Percentiles rank a stretch among this genome's conserved stretches.
Evolutionary conservation across 1,140 invertebrate genomes (phyloP).

Genomic region (Platyura marginata): DNA sequence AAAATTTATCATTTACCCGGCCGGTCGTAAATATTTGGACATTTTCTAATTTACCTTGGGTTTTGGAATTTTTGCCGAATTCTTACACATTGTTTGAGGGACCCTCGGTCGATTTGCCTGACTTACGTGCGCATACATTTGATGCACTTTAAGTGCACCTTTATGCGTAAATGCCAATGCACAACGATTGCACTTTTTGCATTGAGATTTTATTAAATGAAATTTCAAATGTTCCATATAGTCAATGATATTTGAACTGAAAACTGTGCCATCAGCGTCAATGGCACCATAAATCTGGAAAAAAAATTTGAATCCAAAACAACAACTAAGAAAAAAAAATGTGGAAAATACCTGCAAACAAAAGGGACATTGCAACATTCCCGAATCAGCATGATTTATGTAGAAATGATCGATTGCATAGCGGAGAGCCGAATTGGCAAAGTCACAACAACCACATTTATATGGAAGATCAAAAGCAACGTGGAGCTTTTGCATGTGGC

Average conservation of each 20-base stretch:
- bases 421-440: constrained; percentile 54
- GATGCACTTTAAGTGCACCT: constrained; percentile 34
- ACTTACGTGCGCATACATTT: constrained; percentile 27
- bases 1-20: no score
- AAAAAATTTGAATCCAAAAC: constrained; percentile 1
- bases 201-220: not conserved
- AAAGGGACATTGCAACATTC: constrained; percentile 47
- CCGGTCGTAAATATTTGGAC: constrained; percentile 1
- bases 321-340: constrained; percentile 5
- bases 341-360: constrained; percentile 40
- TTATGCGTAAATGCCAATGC: constrained; percentile 5
- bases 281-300: constrained; percentile 15
- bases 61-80: constrained; percentile 26
- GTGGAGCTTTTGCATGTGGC: constrained; percentile 59
- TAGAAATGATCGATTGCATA: constrained; percentile 54
- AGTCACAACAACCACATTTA: constrained; percentile 49
- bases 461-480: constrained; percentile 61
- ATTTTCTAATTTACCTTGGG: constrained; percentile 19
- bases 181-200: constrained; percentile 1
- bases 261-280: constrained; percentile 13
- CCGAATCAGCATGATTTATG: constrained; percentile 35
- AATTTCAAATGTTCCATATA: constrained; percentile 2
- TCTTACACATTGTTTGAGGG: constrained; percentile 21
- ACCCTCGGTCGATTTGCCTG: constrained; percentile 10
- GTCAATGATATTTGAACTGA: constrained; percentile 16